These are phyloP conservation scores for Phasianus colchicus DNA, from an alignment of 2,113 vertebrate genomes.

Conservation along the genomic window DNA sequence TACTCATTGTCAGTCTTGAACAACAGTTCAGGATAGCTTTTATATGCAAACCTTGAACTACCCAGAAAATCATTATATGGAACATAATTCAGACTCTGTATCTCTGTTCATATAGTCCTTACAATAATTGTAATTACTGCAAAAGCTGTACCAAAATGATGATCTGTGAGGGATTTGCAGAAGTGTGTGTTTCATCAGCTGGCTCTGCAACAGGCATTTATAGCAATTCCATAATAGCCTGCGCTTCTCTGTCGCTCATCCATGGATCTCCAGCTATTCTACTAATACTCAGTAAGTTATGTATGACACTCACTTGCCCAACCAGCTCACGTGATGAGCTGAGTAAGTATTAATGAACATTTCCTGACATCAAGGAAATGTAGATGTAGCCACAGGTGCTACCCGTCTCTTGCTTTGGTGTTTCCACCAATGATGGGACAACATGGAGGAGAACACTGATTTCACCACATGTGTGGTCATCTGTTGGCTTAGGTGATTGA, in stretches of 20 bases:
- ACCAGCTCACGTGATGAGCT: background rate
- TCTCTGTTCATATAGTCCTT: conserved; percentile 18
- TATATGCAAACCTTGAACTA: conserved; percentile 34
- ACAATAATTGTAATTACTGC: conserved; percentile 33
- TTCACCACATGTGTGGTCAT: rapidly evolving
- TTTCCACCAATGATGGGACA: background rate
- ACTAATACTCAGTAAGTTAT: background rate
- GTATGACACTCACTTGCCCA: background rate
- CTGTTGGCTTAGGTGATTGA: background rate
- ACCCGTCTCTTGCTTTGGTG: background rate
- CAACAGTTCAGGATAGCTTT: conserved; percentile 34
- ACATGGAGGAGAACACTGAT: background rate
- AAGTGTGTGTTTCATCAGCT: conserved; percentile 27
- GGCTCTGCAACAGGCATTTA: conserved; percentile 14
- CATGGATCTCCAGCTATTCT: conserved; percentile 3
- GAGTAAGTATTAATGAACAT: background rate
- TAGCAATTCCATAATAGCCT: background rate
- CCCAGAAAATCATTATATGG: conserved; percentile 15
- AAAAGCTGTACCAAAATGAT: conserved; percentile 24
- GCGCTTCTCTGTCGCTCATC: background rate
- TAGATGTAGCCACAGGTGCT: background rate
- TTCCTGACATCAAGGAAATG: background rate
- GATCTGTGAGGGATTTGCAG: conserved; percentile 40
- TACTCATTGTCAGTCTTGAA: conserved; percentile 26
- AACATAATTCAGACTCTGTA: conserved; percentile 26